These are phyloP conservation scores for Mythimna albipuncta DNA, from an alignment of 2,888 invertebrate species.

Conservation along the genomic window DNA sequence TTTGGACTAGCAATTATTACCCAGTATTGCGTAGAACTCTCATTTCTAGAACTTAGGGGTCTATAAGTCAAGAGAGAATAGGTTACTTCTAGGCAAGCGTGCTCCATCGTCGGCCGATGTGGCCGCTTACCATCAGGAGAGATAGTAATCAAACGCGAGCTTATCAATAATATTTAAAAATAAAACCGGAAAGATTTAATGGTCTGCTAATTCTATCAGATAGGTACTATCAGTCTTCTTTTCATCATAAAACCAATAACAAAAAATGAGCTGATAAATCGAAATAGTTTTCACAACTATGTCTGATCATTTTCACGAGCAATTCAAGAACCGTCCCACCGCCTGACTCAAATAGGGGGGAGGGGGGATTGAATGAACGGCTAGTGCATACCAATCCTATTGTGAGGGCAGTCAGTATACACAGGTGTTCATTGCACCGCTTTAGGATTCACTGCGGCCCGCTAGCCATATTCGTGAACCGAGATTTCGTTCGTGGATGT, in stretches of 20 bases:
- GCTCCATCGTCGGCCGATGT: too few relatives aligned
- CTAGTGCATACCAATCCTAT: slow-evolving; percentile 57
- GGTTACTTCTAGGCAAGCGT: too few relatives aligned
- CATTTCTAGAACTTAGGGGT: not conserved
- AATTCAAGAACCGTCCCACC: slow-evolving; percentile 50
- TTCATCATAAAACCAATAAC: not conserved
- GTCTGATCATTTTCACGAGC: slow-evolving; percentile 54
- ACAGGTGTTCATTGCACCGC: slow-evolving; percentile 72
- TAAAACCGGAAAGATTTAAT: not conserved
- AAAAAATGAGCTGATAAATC: not conserved
- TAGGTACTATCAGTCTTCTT: too few relatives aligned
- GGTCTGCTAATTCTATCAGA: not conserved
- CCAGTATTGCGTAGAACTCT: not conserved
- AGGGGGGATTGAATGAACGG: slow-evolving; percentile 52
- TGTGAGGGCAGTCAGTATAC: slow-evolving; percentile 49
- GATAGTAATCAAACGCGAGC: too few relatives aligned
- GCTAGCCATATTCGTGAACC: slow-evolving; percentile 59
- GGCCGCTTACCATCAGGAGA: too few relatives aligned
- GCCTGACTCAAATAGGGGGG: slow-evolving; percentile 59
- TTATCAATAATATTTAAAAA: too few relatives aligned
- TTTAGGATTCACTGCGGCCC: slow-evolving; percentile 71
- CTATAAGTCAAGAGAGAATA: too few relatives aligned
- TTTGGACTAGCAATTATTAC: not conserved
- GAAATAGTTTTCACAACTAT: slow-evolving; percentile 12
- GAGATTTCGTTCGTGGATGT: slow-evolving; percentile 47